Evolutionary conservation across 2,888 invertebrate genomes (phyloP).

Genomic region (Heliconius aoede): DNA sequence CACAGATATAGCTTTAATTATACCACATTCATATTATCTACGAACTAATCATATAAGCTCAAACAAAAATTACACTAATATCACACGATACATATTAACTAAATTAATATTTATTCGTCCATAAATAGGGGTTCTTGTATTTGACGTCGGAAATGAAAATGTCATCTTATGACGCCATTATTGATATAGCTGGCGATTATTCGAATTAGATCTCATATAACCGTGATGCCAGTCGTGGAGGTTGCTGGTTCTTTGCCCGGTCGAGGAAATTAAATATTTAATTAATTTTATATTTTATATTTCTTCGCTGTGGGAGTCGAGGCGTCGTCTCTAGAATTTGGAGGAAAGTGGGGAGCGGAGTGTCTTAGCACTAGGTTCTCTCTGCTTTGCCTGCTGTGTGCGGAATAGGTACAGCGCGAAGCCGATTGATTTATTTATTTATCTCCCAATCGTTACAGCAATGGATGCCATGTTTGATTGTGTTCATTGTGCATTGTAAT

Average conservation of each 20-base stretch:
- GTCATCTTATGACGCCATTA: slow-evolving; percentile 80
- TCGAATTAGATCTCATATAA: slow-evolving; percentile 53
- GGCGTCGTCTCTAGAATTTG: too few species aligned
- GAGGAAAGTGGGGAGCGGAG: too few species aligned
- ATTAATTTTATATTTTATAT: too few species aligned
- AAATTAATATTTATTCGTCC: slow-evolving; percentile 68
- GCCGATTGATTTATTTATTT: too few species aligned
- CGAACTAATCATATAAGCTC: background rate
- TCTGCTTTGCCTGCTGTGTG: too few species aligned
- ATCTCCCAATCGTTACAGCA: slow-evolving; percentile 48
- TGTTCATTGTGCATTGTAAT: slow-evolving; percentile 42
- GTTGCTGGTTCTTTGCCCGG: too few species aligned
- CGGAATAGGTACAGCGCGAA: too few species aligned
- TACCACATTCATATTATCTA: background rate
- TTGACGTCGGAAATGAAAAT: slow-evolving; percentile 81
- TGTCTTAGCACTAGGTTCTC: too few species aligned
- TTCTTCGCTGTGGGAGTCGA: too few species aligned
- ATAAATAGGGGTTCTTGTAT: slow-evolving; percentile 66
- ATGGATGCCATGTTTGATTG: slow-evolving; percentile 52
- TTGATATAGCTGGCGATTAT: slow-evolving; percentile 69
- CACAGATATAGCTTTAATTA: background rate
- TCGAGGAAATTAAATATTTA: too few species aligned
- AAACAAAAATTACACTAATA: background rate
- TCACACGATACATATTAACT: slow-evolving; percentile 51
- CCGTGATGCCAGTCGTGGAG: slow-evolving; percentile 13